Conservation (phyloP, 2,113 vertebrate genomes). For the Galbula dea region DNA sequence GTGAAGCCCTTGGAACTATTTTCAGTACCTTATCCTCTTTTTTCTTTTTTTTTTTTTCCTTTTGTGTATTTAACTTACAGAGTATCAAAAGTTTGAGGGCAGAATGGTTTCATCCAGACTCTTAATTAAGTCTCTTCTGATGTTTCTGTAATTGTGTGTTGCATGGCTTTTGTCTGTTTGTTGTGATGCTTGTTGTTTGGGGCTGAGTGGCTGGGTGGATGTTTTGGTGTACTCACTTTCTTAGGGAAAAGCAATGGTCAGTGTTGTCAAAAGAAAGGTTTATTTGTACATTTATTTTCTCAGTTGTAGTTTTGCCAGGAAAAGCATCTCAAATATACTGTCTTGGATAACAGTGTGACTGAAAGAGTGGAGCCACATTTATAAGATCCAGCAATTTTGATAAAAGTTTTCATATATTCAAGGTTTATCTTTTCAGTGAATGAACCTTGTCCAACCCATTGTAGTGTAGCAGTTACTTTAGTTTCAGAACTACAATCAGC, state of each 20-base stretch:
- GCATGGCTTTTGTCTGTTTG: background rate
- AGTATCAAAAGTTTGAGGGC: background rate
- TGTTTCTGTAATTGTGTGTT: background rate
- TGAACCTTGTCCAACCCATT: background rate
- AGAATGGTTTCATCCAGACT: background rate
- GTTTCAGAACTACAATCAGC: conserved; percentile 8
- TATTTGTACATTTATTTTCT: background rate
- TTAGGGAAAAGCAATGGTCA: background rate
- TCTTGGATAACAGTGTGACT: background rate
- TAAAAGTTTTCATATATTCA: background rate
- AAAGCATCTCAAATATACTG: background rate
- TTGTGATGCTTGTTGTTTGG: background rate
- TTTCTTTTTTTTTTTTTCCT: background rate
- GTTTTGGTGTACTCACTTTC: background rate
- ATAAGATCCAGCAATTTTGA: background rate
- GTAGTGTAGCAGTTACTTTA: background rate
- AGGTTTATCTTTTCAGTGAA: background rate
- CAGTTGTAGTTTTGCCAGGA: background rate
- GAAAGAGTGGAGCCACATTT: background rate
- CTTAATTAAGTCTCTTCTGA: background rate
- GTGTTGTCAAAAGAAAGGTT: background rate
- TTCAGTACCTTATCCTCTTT: background rate
- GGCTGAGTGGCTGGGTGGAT: background rate
- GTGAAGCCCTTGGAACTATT: background rate
- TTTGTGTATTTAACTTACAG: background rate